These are phyloP conservation scores for Chlamydotis undulata DNA, from an alignment of 2,113 vertebrate species.

Conservation along the genomic window DNA sequence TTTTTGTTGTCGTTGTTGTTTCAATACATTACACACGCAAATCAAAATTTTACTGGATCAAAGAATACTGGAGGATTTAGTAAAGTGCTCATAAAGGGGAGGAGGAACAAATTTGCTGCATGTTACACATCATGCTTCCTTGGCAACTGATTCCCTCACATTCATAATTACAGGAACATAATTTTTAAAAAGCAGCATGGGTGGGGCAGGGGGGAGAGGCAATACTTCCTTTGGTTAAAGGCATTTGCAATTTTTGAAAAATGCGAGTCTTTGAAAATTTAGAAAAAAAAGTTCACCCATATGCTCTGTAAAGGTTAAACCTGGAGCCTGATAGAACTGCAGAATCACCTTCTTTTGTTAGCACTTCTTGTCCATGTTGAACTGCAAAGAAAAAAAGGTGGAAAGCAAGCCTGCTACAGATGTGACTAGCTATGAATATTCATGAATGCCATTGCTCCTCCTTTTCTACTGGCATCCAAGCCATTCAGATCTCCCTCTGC, in stretches of 20 bases:
- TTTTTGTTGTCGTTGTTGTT: constrained; percentile 51
- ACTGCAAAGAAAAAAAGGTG: constrained; percentile 72
- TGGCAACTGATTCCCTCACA: constrained; percentile 59
- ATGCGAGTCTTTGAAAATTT: background rate
- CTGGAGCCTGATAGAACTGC: constrained; percentile 48
- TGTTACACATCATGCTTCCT: constrained; percentile 47
- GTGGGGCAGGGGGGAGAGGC: background rate
- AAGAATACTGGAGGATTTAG: constrained; percentile 54
- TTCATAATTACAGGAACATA: constrained; percentile 61
- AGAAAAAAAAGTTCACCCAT: constrained; percentile 20
- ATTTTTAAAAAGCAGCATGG: constrained; percentile 48
- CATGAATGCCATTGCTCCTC: constrained; percentile 83
- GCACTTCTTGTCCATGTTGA: constrained; percentile 62
- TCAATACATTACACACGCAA: constrained; percentile 38
- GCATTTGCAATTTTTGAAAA: constrained; percentile 8
- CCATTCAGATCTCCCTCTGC: constrained; percentile 76
- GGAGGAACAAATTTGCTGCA: constrained; percentile 46
- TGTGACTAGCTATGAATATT: constrained; percentile 94
- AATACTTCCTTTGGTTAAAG: constrained; percentile 39
- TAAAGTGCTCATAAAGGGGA: constrained; percentile 33
- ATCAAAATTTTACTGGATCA: constrained; percentile 48
- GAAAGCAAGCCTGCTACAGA: constrained; percentile 87
- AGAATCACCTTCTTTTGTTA: constrained; percentile 75
- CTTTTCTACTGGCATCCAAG: constrained; percentile 80
- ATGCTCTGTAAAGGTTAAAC: constrained; percentile 39